A percentile compares a stretch with the other conserved stretches of the same genome.
These are phyloP conservation scores for Martes martes DNA, from an alignment of 2,113 vertebrate genomes.

Conservation along the genomic window DNA sequence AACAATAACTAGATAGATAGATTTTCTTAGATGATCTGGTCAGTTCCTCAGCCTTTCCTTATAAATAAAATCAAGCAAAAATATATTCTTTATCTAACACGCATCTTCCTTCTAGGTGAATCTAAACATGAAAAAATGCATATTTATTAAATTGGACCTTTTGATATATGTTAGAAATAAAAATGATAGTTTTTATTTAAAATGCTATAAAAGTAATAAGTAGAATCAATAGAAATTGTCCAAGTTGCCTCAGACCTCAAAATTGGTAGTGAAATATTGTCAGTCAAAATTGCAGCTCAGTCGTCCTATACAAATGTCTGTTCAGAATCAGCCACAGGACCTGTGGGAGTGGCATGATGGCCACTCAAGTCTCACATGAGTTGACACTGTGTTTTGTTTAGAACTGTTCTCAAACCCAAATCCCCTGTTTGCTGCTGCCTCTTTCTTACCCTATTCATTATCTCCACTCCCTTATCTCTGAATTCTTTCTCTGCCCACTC, in stretches of 20 bases:
- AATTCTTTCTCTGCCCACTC: neutral
- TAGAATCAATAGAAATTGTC: neutral
- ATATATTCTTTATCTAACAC: neutral
- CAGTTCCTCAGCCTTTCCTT: neutral
- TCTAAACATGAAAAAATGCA: neutral
- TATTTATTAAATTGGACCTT: neutral
- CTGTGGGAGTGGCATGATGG: neutral
- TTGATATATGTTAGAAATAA: neutral
- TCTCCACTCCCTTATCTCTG: neutral
- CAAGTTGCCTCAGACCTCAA: neutral
- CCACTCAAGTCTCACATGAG: neutral
- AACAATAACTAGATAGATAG: neutral
- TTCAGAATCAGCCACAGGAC: neutral
- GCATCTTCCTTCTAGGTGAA: neutral
- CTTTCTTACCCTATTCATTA: neutral
- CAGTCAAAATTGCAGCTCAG: neutral
- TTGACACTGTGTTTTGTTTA: neutral
- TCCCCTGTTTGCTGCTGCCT: neutral
- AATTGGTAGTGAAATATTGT: neutral
- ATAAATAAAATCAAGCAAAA: slow-evolving; percentile 47
- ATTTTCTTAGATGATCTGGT: neutral
- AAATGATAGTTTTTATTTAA: neutral
- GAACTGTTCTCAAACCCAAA: neutral
- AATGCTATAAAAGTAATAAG: neutral
- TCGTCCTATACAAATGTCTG: neutral